A percentile compares a stretch with the other conserved stretches of the same genome.
Evolutionary conservation across 2,113 vertebrate genomes (phyloP).

Genomic region (Megaceryle maxima): DNA sequence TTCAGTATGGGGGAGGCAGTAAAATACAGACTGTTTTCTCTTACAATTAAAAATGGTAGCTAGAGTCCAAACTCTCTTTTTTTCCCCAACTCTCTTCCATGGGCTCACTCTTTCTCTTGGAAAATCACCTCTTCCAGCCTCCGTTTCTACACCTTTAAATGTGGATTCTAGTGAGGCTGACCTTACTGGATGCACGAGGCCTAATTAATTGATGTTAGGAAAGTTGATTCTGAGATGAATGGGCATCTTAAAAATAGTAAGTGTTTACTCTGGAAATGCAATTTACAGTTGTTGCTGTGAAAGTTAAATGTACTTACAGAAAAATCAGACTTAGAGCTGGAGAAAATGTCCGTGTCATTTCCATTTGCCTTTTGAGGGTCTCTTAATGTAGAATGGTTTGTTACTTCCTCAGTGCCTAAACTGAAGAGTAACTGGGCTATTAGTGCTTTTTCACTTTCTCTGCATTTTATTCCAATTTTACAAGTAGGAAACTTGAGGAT

Average conservation of each 20-base stretch:
- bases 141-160: neutral
- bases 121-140: neutral
- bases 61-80: neutral
- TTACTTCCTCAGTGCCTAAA: neutral
- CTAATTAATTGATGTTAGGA: neutral
- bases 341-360: neutral
- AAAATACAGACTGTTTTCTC: neutral
- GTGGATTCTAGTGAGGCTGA: neutral
- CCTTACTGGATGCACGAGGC: neutral
- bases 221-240: conserved; percentile 12
- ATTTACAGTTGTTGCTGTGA: neutral
- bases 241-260: neutral
- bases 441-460: neutral
- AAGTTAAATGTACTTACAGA: neutral
- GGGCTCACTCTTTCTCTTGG: neutral
- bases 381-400: neutral
- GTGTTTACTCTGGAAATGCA: neutral
- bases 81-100: neutral
- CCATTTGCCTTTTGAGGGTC: neutral
- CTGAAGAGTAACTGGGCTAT: neutral
- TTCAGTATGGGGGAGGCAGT: neutral
- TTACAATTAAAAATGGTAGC: neutral
- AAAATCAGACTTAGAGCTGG: neutral
- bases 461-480: neutral
- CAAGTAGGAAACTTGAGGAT: neutral